A percentile compares a stretch with the other conserved stretches of the same genome.
These are phyloP conservation scores for Lutjanus argentimaculatus DNA, from an alignment of 2,797 vertebrate species.

Conservation along the genomic window DNA sequence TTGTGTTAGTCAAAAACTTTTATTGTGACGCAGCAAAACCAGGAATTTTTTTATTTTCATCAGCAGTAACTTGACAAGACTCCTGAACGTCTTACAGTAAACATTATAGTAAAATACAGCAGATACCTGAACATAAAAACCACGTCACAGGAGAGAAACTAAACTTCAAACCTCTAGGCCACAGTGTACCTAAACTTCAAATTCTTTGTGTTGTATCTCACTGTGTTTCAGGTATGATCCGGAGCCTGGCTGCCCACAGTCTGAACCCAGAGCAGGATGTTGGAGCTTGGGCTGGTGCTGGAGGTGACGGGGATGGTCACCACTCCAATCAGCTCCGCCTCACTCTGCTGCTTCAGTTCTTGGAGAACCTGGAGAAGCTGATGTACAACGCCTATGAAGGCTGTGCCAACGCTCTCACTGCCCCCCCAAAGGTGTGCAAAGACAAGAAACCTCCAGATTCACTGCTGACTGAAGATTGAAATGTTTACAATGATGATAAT, in stretches of 20 bases:
- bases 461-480: background rate
- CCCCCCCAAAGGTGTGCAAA: conserved; percentile 94
- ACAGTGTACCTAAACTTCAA: background rate
- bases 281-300: conserved; percentile 91
- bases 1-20: no score
- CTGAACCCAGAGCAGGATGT: conserved; percentile 96
- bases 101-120: no score
- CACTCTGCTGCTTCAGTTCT: conserved; percentile 95
- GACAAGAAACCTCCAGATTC: background rate
- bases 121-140: no score
- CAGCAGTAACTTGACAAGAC: no score
- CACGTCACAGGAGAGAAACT: no score
- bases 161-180: background rate
- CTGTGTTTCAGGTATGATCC: conserved; percentile 91
- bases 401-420: conserved; percentile 95
- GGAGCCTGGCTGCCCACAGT: conserved; percentile 96
- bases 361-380: conserved; percentile 97
- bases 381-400: conserved; percentile 99
- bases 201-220: background rate
- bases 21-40: no score
- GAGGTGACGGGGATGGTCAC: conserved; percentile 95
- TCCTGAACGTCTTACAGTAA: no score
- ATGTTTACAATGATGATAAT: background rate
- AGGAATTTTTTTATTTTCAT: no score
- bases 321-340: conserved; percentile 96